Conservation (phyloP, 1,140 invertebrate species). For the silkworm (Bombyx mori) region ASM3026992v2 NC_085107.1:14019501-14020000, state of each 20-base stretch:
- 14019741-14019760: conserved; percentile 1
- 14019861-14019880: conserved; percentile 18
- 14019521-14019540: too few species aligned
- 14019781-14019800: conserved; percentile 24
- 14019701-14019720: too few species aligned
- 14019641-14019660: background rate
- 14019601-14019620: too few species aligned
- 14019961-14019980: conserved; percentile 9
- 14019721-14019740: background rate
- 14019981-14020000: background rate
- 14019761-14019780: background rate
- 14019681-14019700: background rate
- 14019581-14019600: too few species aligned
- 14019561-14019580: too few species aligned
- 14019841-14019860: conserved; percentile 22
- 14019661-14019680: background rate
- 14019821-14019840: conserved; percentile 22
- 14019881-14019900: conserved; percentile 11
- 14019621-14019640: too few species aligned
- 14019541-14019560: too few species aligned
- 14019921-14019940: conserved; percentile 19
- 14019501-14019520: background rate
- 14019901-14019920: conserved; percentile 21
- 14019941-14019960: conserved; percentile 15
- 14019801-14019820: conserved; percentile 25